Percentiles rank a stretch among this genome's conserved stretches.
Evolutionary conservation across 2,888 invertebrate genomes (phyloP).

Genomic region (Scaptodrosophila latifasciaeformis): DNA sequence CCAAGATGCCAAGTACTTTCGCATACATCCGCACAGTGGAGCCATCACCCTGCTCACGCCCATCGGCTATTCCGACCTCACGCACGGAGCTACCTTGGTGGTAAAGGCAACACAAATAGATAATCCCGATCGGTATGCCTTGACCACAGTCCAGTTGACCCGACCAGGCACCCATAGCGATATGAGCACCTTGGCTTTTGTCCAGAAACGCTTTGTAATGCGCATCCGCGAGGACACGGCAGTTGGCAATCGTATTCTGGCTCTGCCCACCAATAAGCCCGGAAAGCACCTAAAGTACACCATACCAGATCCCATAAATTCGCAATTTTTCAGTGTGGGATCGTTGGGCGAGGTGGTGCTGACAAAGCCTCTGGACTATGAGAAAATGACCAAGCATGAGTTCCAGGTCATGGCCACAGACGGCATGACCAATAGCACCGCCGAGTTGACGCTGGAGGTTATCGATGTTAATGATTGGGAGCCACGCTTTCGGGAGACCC

Average conservation of each 20-base stretch:
- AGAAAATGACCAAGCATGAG: slow-evolving; percentile 81
- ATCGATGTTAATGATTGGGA: slow-evolving; percentile 95
- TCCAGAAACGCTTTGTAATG: slow-evolving; percentile 82
- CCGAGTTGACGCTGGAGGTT: slow-evolving; percentile 86
- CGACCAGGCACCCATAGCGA: slow-evolving; percentile 77
- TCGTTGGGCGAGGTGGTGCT: slow-evolving; percentile 87
- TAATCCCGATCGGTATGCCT: slow-evolving; percentile 90
- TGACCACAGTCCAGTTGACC: slow-evolving; percentile 86
- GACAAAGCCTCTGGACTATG: slow-evolving; percentile 85
- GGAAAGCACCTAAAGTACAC: slow-evolving; percentile 83
- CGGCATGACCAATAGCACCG: slow-evolving; percentile 84
- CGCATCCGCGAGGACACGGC: slow-evolving; percentile 86
- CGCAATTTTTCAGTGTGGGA: slow-evolving; percentile 85
- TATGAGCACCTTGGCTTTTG: slow-evolving; percentile 77
- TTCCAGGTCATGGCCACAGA: slow-evolving; percentile 90
- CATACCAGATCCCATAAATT: slow-evolving; percentile 83
- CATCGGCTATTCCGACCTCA: slow-evolving; percentile 76
- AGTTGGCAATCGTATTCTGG: slow-evolving; percentile 83
- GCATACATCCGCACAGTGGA: slow-evolving; percentile 73
- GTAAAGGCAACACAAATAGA: slow-evolving; percentile 89
- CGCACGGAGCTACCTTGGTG: slow-evolving; percentile 85
- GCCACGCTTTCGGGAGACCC: slow-evolving; percentile 89
- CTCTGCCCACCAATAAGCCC: slow-evolving; percentile 81
- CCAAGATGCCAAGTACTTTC: slow-evolving; percentile 74
- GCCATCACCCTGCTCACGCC: slow-evolving; percentile 70